These are phyloP conservation scores for Drosophila yooni DNA, from an alignment of 2,888 invertebrate species.

Conservation along the genomic window DNA sequence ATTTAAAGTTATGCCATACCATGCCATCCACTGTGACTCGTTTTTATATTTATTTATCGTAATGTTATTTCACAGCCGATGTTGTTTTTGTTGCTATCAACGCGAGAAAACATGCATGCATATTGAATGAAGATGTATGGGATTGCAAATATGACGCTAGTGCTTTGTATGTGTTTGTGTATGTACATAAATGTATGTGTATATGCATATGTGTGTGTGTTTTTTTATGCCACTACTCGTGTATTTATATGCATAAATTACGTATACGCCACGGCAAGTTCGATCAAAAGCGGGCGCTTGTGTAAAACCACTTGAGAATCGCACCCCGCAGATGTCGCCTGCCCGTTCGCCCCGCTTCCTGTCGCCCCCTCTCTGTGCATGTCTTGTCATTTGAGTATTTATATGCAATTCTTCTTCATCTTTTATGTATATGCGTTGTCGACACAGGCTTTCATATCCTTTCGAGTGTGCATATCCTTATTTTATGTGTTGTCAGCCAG, in stretches of 20 bases:
- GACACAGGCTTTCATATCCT: slow-evolving; percentile 74
- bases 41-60: slow-evolving; percentile 52
- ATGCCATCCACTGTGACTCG: slow-evolving; percentile 26
- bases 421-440: slow-evolving; percentile 77
- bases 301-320: slow-evolving; percentile 66
- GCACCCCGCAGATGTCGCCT: slow-evolving; percentile 28
- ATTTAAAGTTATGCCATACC: slow-evolving; percentile 21
- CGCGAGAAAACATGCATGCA: slow-evolving; percentile 45
- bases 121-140: slow-evolving; percentile 67
- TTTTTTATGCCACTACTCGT: slow-evolving; percentile 28
- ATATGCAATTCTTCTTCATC: slow-evolving; percentile 78
- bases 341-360: slow-evolving; percentile 3
- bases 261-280: slow-evolving; percentile 69
- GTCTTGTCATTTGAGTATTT: slow-evolving; percentile 55
- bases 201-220: slow-evolving; percentile 15
- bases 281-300: slow-evolving; percentile 63
- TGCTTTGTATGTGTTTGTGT: slow-evolving; percentile 2
- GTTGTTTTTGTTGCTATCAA: slow-evolving; percentile 40
- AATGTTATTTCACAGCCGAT: slow-evolving; percentile 62
- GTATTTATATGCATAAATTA: slow-evolving; percentile 69
- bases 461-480: slow-evolving; percentile 69
- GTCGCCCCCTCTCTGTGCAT: slow-evolving; percentile 6
- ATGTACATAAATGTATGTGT: slow-evolving; percentile 5
- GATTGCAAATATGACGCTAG: slow-evolving; percentile 43
- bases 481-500: slow-evolving; percentile 65